phyloP scores from a whole-genome alignment of 2,888 invertebrate genomes.

The Actias luna region DNA sequence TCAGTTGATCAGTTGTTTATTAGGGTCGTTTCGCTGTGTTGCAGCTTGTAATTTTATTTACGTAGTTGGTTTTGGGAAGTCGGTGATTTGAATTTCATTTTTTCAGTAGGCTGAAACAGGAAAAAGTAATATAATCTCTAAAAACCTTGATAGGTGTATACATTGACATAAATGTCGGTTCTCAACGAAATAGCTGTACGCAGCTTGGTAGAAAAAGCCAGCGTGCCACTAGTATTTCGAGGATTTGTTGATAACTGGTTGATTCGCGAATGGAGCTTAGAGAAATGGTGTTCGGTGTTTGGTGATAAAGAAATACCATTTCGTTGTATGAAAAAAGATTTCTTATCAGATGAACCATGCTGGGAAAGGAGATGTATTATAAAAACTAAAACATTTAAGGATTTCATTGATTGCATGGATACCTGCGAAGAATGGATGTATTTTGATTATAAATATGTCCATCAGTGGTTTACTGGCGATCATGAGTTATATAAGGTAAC shows the following conservation, averaged over 20 bases:
- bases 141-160: neutral
- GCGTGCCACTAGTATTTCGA: constrained; percentile 78
- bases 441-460: constrained; percentile 92
- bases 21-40: too few species aligned
- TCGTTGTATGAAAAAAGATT: constrained; percentile 68
- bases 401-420: constrained; percentile 78
- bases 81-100: too few species aligned
- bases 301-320: constrained; percentile 81
- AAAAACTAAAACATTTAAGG: constrained; percentile 81
- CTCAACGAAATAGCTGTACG: constrained; percentile 52
- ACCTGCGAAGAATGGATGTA: constrained; percentile 86
- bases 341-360: constrained; percentile 82
- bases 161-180: constrained; percentile 43
- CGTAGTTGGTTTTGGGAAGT: too few species aligned
- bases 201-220: constrained; percentile 46
- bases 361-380: constrained; percentile 89
- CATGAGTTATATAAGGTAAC: constrained; percentile 82
- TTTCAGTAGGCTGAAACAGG: too few species aligned
- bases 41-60: too few species aligned
- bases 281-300: constrained; percentile 83
- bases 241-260: constrained; percentile 80
- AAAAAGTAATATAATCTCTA: too few species aligned
- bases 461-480: constrained; percentile 83
- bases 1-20: too few species aligned
- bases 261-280: constrained; percentile 81